A percentile compares a stretch with the other conserved stretches of the same genome.
Conservation (phyloP, 2,888 invertebrate species). For the Thera obeliscata region DNA sequence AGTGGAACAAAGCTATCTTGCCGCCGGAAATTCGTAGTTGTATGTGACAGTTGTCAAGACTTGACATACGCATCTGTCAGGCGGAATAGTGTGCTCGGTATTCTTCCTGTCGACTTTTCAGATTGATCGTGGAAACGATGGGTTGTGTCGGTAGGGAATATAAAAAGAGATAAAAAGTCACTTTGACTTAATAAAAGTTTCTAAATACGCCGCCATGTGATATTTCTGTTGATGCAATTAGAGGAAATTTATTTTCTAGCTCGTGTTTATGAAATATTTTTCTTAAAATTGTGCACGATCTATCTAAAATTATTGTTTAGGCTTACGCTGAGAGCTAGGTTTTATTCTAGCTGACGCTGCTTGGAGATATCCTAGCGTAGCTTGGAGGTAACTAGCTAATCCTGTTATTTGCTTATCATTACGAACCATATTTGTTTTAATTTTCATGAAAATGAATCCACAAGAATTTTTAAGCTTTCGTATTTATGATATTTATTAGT, state of each 20-base stretch:
- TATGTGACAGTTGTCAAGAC: constrained; percentile 53
- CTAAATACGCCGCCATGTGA: not conserved
- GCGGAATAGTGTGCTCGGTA: constrained; percentile 23
- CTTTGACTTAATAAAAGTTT: not conserved
- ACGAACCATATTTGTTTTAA: no score
- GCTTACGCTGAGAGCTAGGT: no score
- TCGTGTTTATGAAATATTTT: not conserved
- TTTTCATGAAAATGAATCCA: no score
- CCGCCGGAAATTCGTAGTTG: constrained; percentile 61
- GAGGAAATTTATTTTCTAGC: not conserved
- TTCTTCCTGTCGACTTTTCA: constrained; percentile 32
- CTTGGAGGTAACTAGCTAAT: no score
- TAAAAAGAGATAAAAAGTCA: not conserved
- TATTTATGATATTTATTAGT: no score
- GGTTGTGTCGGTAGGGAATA: constrained; percentile 20
- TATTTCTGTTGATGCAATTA: not conserved
- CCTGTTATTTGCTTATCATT: no score
- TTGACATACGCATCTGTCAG: constrained; percentile 34
- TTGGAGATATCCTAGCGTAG: no score
- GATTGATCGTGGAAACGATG: constrained; percentile 35
- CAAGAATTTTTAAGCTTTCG: no score
- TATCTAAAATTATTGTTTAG: not conserved
- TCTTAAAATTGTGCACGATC: not conserved
- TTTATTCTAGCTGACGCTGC: no score
- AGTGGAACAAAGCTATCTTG: constrained; percentile 22